A percentile compares a stretch with the other conserved stretches of the same genome.
These are phyloP conservation scores for Macroramphosus scolopax DNA, from an alignment of 2,797 vertebrate species.

Conservation along the genomic window DNA sequence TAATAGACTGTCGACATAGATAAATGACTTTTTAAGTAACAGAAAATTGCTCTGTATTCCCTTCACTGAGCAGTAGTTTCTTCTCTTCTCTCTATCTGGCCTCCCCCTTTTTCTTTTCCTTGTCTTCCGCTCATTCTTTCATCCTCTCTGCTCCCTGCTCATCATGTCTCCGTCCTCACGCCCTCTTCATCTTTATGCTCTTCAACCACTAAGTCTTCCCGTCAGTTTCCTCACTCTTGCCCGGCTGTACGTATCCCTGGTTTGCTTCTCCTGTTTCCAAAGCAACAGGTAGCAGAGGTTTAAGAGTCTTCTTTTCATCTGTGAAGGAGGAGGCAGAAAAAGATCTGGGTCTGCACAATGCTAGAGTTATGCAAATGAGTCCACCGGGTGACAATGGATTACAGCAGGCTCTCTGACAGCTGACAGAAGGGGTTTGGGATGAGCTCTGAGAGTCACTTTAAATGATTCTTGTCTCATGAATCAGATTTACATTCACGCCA, in stretches of 20 bases:
- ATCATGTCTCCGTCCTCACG: conserved; percentile 42
- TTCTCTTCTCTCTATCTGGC: conserved; percentile 49
- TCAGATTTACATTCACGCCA: conserved; percentile 52
- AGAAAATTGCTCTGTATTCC: conserved; percentile 77
- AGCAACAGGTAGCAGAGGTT: conserved; percentile 67
- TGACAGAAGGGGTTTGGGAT: conserved; percentile 64
- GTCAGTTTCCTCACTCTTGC: conserved; percentile 20
- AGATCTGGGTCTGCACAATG: conserved; percentile 65
- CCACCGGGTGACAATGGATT: conserved; percentile 74
- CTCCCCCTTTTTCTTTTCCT: conserved; percentile 30
- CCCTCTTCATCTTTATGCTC: conserved; percentile 42
- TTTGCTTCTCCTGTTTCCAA: conserved; percentile 53
- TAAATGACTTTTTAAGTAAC: conserved; percentile 81
- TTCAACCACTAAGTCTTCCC: conserved; percentile 24
- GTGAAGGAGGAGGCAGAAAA: conserved; percentile 54
- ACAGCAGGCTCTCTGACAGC: conserved; percentile 58
- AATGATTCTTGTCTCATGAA: conserved; percentile 67
- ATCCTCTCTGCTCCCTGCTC: conserved; percentile 21
- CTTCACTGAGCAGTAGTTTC: conserved; percentile 69
- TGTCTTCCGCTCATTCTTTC: not conserved
- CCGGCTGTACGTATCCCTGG: conserved; percentile 20
- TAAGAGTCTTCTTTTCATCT: conserved; percentile 14
- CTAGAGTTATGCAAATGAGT: conserved; percentile 78
- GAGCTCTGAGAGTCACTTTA: conserved; percentile 59
- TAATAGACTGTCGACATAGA: conserved; percentile 80